Evolutionary conservation across 1,140 invertebrate species (phyloP), one percentile per base, ranked within the genome.

Genomic region (Ooceraea biroi): DNA sequence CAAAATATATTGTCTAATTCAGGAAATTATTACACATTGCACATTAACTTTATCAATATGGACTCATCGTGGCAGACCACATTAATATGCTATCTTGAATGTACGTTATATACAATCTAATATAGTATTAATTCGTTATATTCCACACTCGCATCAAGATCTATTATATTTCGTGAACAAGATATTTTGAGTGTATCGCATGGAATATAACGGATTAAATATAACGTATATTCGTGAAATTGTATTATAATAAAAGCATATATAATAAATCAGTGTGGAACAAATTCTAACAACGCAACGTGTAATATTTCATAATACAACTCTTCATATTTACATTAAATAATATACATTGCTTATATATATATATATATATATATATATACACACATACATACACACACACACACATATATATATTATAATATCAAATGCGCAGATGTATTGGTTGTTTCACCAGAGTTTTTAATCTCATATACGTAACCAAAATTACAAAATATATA

Each of bases 21-120:
- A 10, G 57, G 8, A 69, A 84, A 78, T 69, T 74, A 25, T 57
- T 82, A 22, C 41, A 78, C n/a, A 25, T 44, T 48, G 22, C 41
- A 3, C 25, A 63, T 55, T 4, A 76, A 69, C 44, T 72, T 83
- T 27, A 60, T 86, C 66, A 83, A 52, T 55, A 65, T 25, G 44
- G n/a, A 87, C 36, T 50, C n/a, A 61, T 50, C 19, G 8, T 25
- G 19, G 36, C n/a, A 17, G n/a, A 69, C 68, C 12, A 57, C 30
- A 30, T 30, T 44, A 41, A 69, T 80, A 36, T 50, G 17, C 41
- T 12, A 30, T 12, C 12, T 14, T 44, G 50, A 52, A 58, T 71
- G 12, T 68, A 52, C 30, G 17, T 55, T 57, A 68, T 55, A 14
- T 68, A 27, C 58, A 19, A 46, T 30, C 44, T 22, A 2, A 27